Base-by-base conservation (phyloP, 2,888 invertebrate genomes). In the Cheilosia impressa region DNA sequence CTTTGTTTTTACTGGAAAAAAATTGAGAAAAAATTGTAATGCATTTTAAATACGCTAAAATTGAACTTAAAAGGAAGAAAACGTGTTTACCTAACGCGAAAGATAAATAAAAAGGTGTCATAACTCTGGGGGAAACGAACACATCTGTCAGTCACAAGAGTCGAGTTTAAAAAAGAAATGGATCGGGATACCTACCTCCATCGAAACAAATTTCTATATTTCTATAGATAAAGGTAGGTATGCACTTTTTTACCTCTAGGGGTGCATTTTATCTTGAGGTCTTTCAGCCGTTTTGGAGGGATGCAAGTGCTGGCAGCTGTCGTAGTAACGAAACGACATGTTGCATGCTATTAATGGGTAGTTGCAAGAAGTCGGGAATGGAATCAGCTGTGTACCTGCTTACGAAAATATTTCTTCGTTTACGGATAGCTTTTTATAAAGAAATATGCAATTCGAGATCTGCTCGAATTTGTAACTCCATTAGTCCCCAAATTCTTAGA, bases 301-400 rank as follows among this genome's bases (percentile, higher is more conserved):
- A 78, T 69, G 69, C 63, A 78, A 78, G 62, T 77, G 77, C 7
- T 13, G 31, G 68, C 78, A 78, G 78, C 78, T 78, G 78, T 60
- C 63, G 57, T 71, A 62, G 69, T 38, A 71, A 63, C 77, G 15
- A 34, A 68, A 45, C 45, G 45, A 69, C 68, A 55, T 69, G 77
- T 62, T 77, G 76, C 60, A 62, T 58, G 19, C n/a, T n/a, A 52
- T 24, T 19, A 43, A 22, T 17, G 55, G 63, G 38, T 47, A 22
- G 17, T 38, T 41, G 50, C 10, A 17, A 53, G 19, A 17, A 53
- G 19, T 53, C 19, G 53, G 22, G 10, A 38, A 19, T 22, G 9
- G n/a, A 45, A 63, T 65, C 63, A 73, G 63, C 63, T 73, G 71
- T 60, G 41, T 1, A 38, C 27, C 27, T 27, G 7, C 13, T 38